A percentile compares a stretch with the other conserved stretches of the same genome.
phyloP scores from a whole-genome alignment of 2,113 vertebrate species.

The Philantomba maxwellii region DNA sequence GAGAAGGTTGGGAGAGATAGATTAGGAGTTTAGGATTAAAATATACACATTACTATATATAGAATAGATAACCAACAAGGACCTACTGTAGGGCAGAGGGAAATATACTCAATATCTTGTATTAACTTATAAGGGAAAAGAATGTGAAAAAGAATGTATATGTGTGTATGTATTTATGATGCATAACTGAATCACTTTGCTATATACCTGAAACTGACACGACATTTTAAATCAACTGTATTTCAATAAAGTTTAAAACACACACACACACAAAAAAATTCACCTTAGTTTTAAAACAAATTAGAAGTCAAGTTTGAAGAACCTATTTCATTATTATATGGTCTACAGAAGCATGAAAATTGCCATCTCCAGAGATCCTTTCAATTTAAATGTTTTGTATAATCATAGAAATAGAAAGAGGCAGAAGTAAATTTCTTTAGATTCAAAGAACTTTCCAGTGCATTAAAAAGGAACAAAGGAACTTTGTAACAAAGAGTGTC shows the following conservation, averaged over 20 bases:
- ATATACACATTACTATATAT: background rate
- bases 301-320: background rate
- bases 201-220: background rate
- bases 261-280: background rate
- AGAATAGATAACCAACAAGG: background rate
- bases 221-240: background rate
- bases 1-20: background rate
- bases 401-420: background rate
- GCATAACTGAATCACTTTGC: background rate
- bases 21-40: background rate
- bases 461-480: constrained; percentile 21
- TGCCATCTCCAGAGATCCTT: background rate
- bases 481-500: background rate
- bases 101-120: background rate
- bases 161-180: background rate
- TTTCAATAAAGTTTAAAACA: background rate
- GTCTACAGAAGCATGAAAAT: background rate
- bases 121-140: background rate
- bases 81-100: background rate
- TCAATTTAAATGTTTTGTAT: constrained; percentile 57
- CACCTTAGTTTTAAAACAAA: background rate
- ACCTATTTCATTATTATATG: background rate
- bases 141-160: background rate
- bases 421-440: constrained; percentile 52
- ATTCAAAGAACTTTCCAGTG: constrained; percentile 39